Percentiles rank a stretch among this genome's conserved stretches.
phyloP scores from a whole-genome alignment of 2,888 invertebrate genomes.

The Cheilosia pagana region DNA sequence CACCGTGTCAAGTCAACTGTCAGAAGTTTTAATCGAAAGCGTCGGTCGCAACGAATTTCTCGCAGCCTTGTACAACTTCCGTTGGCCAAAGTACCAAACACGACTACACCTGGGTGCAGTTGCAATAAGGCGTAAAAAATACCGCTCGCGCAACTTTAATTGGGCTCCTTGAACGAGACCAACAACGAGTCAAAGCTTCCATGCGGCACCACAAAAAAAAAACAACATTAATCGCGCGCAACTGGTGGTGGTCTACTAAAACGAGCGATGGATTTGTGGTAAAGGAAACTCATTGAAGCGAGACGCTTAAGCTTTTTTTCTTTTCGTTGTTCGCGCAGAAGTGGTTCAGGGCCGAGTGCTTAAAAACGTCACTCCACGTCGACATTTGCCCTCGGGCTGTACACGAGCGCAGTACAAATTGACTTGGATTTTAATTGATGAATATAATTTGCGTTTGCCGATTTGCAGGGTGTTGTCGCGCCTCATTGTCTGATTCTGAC shows the following conservation, averaged over 20 bases:
- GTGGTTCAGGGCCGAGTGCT: slow-evolving; percentile 64
- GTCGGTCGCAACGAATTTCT: slow-evolving; percentile 35
- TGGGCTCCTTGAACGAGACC: slow-evolving; percentile 68
- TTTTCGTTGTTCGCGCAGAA: slow-evolving; percentile 26
- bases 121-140: slow-evolving; percentile 67
- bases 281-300: slow-evolving; percentile 61
- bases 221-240: slow-evolving; percentile 21
- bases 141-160: slow-evolving; percentile 60
- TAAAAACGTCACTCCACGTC: slow-evolving; percentile 46
- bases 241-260: slow-evolving; percentile 10
- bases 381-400: slow-evolving; percentile 55
- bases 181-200: slow-evolving; percentile 54
- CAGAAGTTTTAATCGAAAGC: slow-evolving; percentile 64
- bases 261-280: slow-evolving; percentile 33
- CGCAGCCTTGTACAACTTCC: slow-evolving; percentile 70
- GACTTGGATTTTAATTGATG: slow-evolving; percentile 55
- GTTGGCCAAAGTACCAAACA: slow-evolving; percentile 39
- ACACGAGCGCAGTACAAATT: slow-evolving; percentile 59
- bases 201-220: slow-evolving; percentile 28
- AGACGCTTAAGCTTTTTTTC: slow-evolving; percentile 52
- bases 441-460: slow-evolving; percentile 30
- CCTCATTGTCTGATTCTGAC: slow-evolving; percentile 45
- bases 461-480: slow-evolving; percentile 38
- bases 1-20: slow-evolving; percentile 53
- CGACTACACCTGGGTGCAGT: slow-evolving; percentile 62